Evolutionary conservation across 2,797 vertebrate species (phyloP).

Genomic region (Myotis myotis): DNA sequence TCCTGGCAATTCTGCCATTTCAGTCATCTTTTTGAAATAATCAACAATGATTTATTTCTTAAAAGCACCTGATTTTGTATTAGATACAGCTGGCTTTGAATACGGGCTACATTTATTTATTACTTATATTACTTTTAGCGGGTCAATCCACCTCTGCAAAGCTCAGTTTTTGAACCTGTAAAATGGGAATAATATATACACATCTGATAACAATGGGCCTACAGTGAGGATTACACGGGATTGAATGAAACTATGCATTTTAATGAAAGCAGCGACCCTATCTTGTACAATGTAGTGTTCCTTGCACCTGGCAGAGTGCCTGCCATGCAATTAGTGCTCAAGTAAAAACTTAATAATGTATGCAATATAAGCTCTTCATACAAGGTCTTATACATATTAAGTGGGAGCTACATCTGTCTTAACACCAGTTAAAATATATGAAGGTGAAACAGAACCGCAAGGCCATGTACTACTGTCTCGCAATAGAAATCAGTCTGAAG

Average conservation of each 20-base stretch:
- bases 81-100: not conserved
- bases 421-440: not conserved
- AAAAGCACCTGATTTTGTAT: not conserved
- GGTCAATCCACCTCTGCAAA: not conserved
- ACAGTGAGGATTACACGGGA: not conserved
- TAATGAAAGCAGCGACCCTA: not conserved
- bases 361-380: conserved; percentile 14
- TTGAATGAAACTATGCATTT: not conserved
- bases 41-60: not conserved
- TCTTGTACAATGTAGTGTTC: not conserved
- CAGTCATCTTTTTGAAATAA: not conserved
- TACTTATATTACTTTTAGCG: not conserved
- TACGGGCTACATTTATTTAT: not conserved
- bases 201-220: not conserved
- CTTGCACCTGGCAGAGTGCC: not conserved
- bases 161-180: not conserved
- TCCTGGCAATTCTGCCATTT: not conserved
- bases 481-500: not conserved
- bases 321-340: not conserved
- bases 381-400: not conserved
- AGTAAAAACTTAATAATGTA: conserved; percentile 24
- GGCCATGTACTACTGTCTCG: not conserved
- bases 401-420: not conserved
- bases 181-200: not conserved
- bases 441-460: not conserved